These are phyloP conservation scores for Botia almorhae DNA, from an alignment of 2,797 vertebrate genomes.

Conservation along the genomic window DNA sequence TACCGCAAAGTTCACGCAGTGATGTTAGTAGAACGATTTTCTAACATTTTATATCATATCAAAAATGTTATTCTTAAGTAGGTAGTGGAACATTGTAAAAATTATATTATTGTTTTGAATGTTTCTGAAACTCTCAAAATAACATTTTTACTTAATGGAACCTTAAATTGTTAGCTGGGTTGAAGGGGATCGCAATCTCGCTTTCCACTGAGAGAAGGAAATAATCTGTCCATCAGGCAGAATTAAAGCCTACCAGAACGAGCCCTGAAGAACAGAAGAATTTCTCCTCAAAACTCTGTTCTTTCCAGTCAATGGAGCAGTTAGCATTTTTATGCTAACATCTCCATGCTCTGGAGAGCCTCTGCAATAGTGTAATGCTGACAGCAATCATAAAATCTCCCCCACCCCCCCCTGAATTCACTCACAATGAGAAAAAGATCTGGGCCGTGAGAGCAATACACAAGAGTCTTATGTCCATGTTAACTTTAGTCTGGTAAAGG, in stretches of 20 bases:
- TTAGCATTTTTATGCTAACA: slow-evolving; percentile 17
- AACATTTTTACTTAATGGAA: too few relatives aligned
- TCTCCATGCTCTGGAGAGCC: not conserved
- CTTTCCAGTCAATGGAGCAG: slow-evolving; percentile 12
- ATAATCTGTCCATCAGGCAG: slow-evolving; percentile 41
- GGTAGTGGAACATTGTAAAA: too few relatives aligned
- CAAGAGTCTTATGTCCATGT: slow-evolving; percentile 19
- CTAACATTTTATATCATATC: too few relatives aligned
- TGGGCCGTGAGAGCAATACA: not conserved
- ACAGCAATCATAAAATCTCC: not conserved
- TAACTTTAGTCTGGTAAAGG: slow-evolving; percentile 18
- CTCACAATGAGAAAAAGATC: slow-evolving; percentile 37
- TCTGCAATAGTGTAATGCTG: not conserved
- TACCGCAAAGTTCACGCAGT: too few relatives aligned
- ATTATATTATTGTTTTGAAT: too few relatives aligned
- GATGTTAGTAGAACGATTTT: too few relatives aligned
- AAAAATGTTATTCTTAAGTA: too few relatives aligned
- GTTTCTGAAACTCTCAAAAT: too few relatives aligned
- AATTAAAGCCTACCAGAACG: slow-evolving; percentile 21
- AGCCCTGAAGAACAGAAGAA: slow-evolving; percentile 12
- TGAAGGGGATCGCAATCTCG: not conserved
- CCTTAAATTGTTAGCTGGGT: too few relatives aligned
- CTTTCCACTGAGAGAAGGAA: slow-evolving; percentile 14
- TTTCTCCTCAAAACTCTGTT: not conserved
- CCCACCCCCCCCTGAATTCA: slow-evolving; percentile 1